A percentile compares a stretch with the other conserved stretches of the same genome.
Conservation (phyloP, 1,140 invertebrate genomes). For the Drosophila tristis region DNA sequence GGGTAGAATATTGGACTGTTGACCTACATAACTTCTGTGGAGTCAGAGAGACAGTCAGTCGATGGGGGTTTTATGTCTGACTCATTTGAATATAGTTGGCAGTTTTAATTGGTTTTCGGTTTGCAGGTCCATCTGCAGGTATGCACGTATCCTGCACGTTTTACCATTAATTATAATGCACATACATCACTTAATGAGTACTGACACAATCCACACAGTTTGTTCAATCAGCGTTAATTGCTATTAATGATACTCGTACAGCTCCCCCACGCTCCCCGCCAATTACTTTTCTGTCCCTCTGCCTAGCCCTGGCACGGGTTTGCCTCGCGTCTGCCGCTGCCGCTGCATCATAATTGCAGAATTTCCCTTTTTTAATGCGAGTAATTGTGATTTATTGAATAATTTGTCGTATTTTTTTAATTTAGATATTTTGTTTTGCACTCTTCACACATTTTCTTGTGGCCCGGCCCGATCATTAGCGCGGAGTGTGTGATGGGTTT, state of each 20-base stretch:
- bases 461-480: not conserved
- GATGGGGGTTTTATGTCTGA: constrained; percentile 31
- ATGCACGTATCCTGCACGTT: not conserved
- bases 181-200: constrained; percentile 46
- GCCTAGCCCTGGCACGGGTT: constrained; percentile 15
- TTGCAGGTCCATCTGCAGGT: constrained; percentile 3
- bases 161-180: constrained; percentile 52
- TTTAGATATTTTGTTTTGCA: constrained; percentile 15
- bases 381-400: constrained; percentile 70
- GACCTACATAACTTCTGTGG: constrained; percentile 49
- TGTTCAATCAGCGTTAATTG: constrained; percentile 51
- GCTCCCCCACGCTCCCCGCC: constrained; percentile 1
- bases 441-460: constrained; percentile 9
- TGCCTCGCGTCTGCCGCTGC: constrained; percentile 33
- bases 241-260: constrained; percentile 38
- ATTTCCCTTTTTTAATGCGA: constrained; percentile 52
- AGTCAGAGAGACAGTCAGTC: not conserved
- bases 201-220: constrained; percentile 40
- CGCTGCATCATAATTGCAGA: constrained; percentile 45
- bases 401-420: constrained; percentile 7
- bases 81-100: constrained; percentile 48
- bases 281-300: constrained; percentile 41
- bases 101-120: constrained; percentile 52
- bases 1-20: constrained; percentile 15
- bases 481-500: constrained; percentile 30